Conservation (phyloP, 2,797 vertebrate genomes). For the Protonibea diacanthus region DNA sequence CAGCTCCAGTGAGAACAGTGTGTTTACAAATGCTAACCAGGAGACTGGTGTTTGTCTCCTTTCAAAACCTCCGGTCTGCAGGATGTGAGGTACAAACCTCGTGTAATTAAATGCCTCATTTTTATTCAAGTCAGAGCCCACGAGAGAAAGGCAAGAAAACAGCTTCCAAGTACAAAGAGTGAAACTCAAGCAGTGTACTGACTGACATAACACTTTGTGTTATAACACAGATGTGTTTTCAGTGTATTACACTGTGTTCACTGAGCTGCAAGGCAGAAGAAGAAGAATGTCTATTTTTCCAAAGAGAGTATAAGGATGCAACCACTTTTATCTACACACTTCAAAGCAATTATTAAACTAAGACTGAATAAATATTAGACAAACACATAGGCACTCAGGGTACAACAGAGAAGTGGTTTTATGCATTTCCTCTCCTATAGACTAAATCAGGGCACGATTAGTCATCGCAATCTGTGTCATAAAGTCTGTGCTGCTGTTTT, state of each 20-base stretch:
- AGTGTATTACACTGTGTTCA: background rate
- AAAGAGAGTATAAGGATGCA: background rate
- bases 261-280: slow-evolving; percentile 2
- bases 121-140: slow-evolving; percentile 79
- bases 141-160: slow-evolving; percentile 68
- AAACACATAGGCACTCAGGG: background rate
- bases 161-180: slow-evolving; percentile 50
- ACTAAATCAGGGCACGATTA: slow-evolving; percentile 23
- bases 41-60: slow-evolving; percentile 56
- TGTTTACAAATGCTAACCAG: slow-evolving; percentile 70
- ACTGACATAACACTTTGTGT: slow-evolving; percentile 27
- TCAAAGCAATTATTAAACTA: background rate
- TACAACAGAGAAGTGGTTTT: slow-evolving; percentile 6
- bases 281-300: background rate
- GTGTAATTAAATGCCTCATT: slow-evolving; percentile 73
- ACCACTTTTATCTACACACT: background rate
- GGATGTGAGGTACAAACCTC: slow-evolving; percentile 70
- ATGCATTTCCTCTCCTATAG: slow-evolving; percentile 19
- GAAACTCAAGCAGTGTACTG: slow-evolving; percentile 55
- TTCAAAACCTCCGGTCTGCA: slow-evolving; percentile 58
- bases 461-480: slow-evolving; percentile 34
- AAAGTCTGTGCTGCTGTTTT: slow-evolving; percentile 6
- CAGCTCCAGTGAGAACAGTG: slow-evolving; percentile 17
- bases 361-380: background rate
- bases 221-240: slow-evolving; percentile 15